Evolutionary conservation across 2,888 invertebrate species (phyloP).

Genomic region (Brenthis hecate): DNA sequence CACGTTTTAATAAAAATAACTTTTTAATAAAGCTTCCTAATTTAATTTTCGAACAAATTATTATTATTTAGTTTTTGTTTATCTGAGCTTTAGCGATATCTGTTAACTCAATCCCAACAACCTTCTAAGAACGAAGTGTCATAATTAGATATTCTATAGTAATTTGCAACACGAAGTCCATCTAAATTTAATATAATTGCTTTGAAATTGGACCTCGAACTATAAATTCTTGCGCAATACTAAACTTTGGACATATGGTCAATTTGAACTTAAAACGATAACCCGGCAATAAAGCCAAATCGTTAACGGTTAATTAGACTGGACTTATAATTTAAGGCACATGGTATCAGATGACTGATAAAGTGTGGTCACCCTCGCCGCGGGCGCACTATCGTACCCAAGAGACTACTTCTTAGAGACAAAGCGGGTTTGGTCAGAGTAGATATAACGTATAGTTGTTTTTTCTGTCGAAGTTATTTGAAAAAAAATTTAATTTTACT

Average conservation of each 20-base stretch:
- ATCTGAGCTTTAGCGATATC: too few species aligned
- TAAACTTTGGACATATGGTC: conserved; percentile 63
- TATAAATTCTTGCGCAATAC: conserved; percentile 48
- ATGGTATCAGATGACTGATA: conserved; percentile 70
- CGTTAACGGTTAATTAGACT: conserved; percentile 76
- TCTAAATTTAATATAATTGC: conserved; percentile 38
- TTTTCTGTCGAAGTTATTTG: too few species aligned
- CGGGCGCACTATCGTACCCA: conserved; percentile 60
- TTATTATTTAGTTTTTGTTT: too few species aligned
- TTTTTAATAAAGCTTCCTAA: too few species aligned
- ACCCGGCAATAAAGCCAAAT: conserved; percentile 73
- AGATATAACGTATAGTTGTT: neutral
- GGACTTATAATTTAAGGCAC: conserved; percentile 33
- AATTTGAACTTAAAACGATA: conserved; percentile 71
- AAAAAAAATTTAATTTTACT: too few species aligned
- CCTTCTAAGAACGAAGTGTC: neutral
- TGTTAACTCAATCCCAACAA: too few species aligned
- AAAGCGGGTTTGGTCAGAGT: conserved; percentile 39
- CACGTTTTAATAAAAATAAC: too few species aligned
- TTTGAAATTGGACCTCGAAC: conserved; percentile 33
- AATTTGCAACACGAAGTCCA: conserved; percentile 28
- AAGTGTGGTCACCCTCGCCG: conserved; percentile 68
- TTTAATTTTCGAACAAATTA: too few species aligned
- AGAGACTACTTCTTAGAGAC: conserved; percentile 68
- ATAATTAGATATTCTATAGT: conserved; percentile 11